Base-by-base conservation (phyloP, 2,888 invertebrate genomes). In the Ernsta delagoae region DNA sequence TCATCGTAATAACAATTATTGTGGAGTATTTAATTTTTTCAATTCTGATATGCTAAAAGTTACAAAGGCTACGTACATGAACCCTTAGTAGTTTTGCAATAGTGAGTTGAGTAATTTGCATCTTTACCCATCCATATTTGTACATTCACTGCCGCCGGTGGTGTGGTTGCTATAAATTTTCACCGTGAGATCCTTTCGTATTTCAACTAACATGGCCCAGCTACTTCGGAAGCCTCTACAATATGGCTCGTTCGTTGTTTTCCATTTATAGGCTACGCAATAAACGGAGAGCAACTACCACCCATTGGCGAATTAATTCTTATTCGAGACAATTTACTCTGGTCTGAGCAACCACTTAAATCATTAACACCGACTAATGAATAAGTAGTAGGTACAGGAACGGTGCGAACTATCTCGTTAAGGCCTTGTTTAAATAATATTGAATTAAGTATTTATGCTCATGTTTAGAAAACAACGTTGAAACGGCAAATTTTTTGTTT, bases 321-420 rank as follows among this genome's bases (percentile, higher is more conserved):
- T 67, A 67, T 67, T 62, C 67, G 56, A 68, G 67, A 61, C 48
- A 68, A 68, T 68, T 61, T 62, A 68, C 45, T 56, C 31, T 56
- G 54, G 54, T 31, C 54, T 4, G 31, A 54, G 54, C 31, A 54
- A 16, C 53, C 66, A 67, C 67, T 67, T 67, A 61, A 61, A 61
- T 61, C 43, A 67, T 67, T 67, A 67, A 61, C 60, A 61, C 45
- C 54, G 67, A 54, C 60, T 60, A 61, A 61, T 67, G 61, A 68
- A 67, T 61, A 9, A 61, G 48, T 68, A 61, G n/a, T n/a, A n/a
- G n/a, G 56, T 62, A 36, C 57, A 56, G 24, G 16, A 48, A 4
- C 64, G 31, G 61, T 61, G 39, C 61, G 9, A 61, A 54, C 34
- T 60, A n/a, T 34, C 61, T 67, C 16, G 54, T 56, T 61, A 56